These are phyloP conservation scores for Cotesia glomerata DNA, from an alignment of 1,140 invertebrate genomes.

Conservation along the genomic window DNA sequence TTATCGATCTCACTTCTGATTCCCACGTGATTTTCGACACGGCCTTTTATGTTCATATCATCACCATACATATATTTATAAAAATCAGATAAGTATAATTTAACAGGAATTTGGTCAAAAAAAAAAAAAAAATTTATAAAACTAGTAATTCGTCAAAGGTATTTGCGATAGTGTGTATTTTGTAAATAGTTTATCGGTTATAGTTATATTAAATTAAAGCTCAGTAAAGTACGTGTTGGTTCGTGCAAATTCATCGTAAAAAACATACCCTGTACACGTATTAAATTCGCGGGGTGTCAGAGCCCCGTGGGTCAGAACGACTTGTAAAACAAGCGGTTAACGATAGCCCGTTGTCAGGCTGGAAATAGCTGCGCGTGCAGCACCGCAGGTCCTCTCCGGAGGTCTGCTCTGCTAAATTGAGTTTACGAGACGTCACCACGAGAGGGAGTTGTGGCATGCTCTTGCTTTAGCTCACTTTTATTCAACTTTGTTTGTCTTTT, in stretches of 20 bases:
- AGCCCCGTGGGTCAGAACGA: conserved; percentile 52
- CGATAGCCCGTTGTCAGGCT: conserved; percentile 47
- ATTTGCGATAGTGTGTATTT: too few species aligned
- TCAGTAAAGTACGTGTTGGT: conserved; percentile 28
- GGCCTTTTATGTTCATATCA: background rate
- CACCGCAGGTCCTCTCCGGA: conserved; percentile 5
- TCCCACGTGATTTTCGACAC: background rate
- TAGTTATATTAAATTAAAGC: background rate
- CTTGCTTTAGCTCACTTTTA: conserved; percentile 1
- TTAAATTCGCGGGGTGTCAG: conserved; percentile 38
- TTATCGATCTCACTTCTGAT: too few species aligned
- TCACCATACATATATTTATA: too few species aligned
- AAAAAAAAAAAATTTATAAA: too few species aligned
- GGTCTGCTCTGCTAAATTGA: conserved; percentile 29
- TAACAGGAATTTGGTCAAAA: too few species aligned
- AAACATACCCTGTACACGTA: conserved; percentile 51
- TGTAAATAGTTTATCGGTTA: background rate
- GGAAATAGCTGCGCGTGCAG: conserved; percentile 23
- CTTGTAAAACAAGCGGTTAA: conserved; percentile 64
- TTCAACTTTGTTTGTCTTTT: conserved; percentile 32
- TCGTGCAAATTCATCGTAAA: conserved; percentile 33
- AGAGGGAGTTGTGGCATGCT: background rate
- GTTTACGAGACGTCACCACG: conserved; percentile 26
- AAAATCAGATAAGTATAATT: too few species aligned
- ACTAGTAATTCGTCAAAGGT: too few species aligned